Conservation (phyloP, 1,140 invertebrate species). For the Neodiprion lecontei region DNA sequence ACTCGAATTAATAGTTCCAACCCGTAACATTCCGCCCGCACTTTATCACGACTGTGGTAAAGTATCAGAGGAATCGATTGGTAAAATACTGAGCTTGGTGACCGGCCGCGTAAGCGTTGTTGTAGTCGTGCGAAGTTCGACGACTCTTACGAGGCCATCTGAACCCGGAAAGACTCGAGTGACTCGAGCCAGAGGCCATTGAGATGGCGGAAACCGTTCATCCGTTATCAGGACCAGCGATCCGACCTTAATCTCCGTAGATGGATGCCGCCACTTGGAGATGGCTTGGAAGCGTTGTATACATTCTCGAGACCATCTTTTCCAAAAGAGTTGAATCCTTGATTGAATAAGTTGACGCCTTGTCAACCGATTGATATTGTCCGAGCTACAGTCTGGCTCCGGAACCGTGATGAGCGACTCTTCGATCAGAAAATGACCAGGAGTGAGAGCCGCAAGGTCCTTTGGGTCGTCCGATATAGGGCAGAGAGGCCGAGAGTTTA, state of each 20-base stretch:
- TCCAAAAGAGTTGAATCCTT: slow-evolving; percentile 15
- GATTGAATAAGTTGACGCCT: slow-evolving; percentile 20
- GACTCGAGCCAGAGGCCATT: slow-evolving; percentile 27
- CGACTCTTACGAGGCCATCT: too few species aligned
- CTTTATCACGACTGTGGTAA: too few species aligned
- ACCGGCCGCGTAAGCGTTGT: too few species aligned
- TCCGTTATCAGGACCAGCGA: slow-evolving; percentile 32
- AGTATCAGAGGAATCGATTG: too few species aligned
- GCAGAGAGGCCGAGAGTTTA: slow-evolving; percentile 36
- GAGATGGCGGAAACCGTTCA: slow-evolving; percentile 23
- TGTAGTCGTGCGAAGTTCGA: too few species aligned
- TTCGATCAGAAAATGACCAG: slow-evolving; percentile 42
- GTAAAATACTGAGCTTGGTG: too few species aligned
- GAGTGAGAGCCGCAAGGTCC: slow-evolving; percentile 31
- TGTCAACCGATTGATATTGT: background rate
- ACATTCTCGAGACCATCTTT: slow-evolving; percentile 19
- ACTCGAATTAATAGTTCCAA: too few species aligned
- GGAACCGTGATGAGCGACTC: slow-evolving; percentile 26
- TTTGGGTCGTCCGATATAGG: slow-evolving; percentile 23
- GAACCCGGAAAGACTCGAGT: too few species aligned
- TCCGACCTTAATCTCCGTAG: slow-evolving; percentile 19
- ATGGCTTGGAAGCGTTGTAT: slow-evolving; percentile 13
- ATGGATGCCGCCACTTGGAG: slow-evolving; percentile 27
- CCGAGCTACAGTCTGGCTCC: background rate
- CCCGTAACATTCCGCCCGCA: too few species aligned